Base-by-base conservation (phyloP, 2,888 invertebrate species). In the Apoderus coryli region DNA sequence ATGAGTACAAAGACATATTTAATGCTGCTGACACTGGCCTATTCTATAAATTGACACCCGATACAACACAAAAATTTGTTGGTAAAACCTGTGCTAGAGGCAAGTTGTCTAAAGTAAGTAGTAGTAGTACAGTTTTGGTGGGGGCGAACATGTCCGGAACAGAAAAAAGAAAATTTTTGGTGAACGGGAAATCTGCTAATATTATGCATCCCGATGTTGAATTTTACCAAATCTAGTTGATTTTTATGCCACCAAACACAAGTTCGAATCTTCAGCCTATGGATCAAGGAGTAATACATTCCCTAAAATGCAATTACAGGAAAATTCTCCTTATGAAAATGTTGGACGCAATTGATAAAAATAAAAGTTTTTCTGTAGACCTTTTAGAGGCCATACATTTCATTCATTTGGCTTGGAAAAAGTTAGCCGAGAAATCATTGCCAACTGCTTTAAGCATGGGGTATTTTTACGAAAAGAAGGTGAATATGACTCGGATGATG, bases 131-230 rank as follows among this genome's bases (percentile, higher is more conserved):
- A 13, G 31, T 47, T 7, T 15, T 47, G 23, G 33, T 45, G 16
- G 28, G 29, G 4, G 36, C 43, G 10, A 48, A 48, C 31, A 42
- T 42, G 39, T 36, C 23, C 11, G 48, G 47, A 3, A 38, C 43
- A 4, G 43, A 44, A 29, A 49, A 51, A 43, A 37, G 41, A 16
- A 41, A 39, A 37, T 35, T 43, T 19, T 34, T 50, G 2, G 37
- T 51, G 4, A 46, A 50, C 19, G 50, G 48, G 10, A 50, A 50
- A 36, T 44, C 45, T 7, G 22, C 36, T 27, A 37, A 40, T 13
- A 46, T 45, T 4, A 29, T 35, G 6, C 41, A 41, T 36, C 31
- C 34, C 3, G 6, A 32, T 13, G 12, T 33, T 10, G 11, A 39
- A 10, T 34, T 40, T 10, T 29, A 29, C 4, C 4, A 9, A 13